These are phyloP conservation scores for Acanthosoma haemorrhoidale DNA, from an alignment of 2,888 invertebrate species.

Conservation along the genomic window DNA sequence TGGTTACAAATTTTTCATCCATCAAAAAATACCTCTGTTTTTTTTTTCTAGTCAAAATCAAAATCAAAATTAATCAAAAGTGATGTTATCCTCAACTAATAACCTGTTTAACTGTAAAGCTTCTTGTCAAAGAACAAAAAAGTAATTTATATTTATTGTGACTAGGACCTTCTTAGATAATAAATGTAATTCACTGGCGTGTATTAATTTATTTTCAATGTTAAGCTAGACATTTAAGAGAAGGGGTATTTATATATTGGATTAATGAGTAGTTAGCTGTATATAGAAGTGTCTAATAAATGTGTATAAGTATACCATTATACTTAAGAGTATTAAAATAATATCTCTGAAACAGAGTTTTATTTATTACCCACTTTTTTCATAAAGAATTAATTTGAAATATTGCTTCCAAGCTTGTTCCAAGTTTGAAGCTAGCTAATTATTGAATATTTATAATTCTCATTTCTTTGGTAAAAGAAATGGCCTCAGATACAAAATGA, in stretches of 20 bases:
- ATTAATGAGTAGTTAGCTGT: not conserved
- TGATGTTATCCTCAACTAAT: slow-evolving; percentile 5
- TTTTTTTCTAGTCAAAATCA: not conserved
- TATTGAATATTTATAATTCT: too few relatives aligned
- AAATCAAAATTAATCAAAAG: not conserved
- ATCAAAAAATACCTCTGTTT: not conserved
- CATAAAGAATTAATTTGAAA: too few relatives aligned
- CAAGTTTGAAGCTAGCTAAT: too few relatives aligned
- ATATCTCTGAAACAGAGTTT: too few relatives aligned
- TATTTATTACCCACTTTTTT: too few relatives aligned
- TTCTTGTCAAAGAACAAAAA: not conserved
- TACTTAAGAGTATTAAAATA: too few relatives aligned
- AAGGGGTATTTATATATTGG: not conserved
- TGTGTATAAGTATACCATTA: too few relatives aligned
- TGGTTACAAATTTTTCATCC: not conserved
- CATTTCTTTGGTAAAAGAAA: too few relatives aligned
- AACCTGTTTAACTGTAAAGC: not conserved
- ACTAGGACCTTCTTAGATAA: not conserved
- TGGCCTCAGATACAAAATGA: too few relatives aligned
- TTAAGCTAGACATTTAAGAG: not conserved
- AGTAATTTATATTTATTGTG: not conserved
- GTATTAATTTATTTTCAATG: not conserved
- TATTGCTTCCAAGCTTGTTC: too few relatives aligned
- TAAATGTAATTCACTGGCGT: not conserved
- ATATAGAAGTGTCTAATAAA: not conserved